Percentiles rank a stretch among this genome's conserved stretches.
phyloP scores from a whole-genome alignment of 1,140 invertebrate genomes.

The Agraylea sexmaculata region DNA sequence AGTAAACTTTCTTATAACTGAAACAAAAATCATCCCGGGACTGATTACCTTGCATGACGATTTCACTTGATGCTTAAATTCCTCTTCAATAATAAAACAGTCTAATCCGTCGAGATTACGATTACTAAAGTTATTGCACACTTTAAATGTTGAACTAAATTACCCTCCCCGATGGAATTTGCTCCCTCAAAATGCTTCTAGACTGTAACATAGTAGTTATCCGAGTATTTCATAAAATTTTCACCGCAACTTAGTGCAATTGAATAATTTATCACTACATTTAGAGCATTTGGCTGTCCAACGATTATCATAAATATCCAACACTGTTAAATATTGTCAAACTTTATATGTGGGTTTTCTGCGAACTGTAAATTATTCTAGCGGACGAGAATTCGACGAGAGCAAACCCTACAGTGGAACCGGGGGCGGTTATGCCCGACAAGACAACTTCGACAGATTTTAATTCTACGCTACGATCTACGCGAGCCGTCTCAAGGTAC shows the following conservation, averaged over 20 bases:
- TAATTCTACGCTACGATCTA: constrained; percentile 12
- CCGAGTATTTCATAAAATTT: constrained; percentile 1
- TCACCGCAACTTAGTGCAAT: neutral
- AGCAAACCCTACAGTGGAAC: constrained; percentile 16
- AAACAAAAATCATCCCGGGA: neutral
- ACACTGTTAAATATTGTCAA: neutral
- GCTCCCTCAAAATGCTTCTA: neutral
- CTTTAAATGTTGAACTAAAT: neutral
- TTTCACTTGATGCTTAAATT: neutral
- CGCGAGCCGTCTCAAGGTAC: constrained; percentile 14
- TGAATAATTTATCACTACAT: neutral
- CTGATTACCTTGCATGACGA: neutral
- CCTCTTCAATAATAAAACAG: constrained; percentile 4
- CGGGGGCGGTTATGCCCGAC: constrained; percentile 18
- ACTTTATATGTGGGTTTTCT: constrained; percentile 13
- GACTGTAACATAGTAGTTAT: neutral
- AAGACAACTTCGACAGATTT: constrained; percentile 18
- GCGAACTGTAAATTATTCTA: no score
- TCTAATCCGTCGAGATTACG: no score
- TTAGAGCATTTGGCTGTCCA: neutral
- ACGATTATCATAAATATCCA: constrained; percentile 3
- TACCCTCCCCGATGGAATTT: neutral
- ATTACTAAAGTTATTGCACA: constrained; percentile 6
- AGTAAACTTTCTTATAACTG: neutral
- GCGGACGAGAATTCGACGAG: constrained; percentile 20